Conservation (phyloP, 2,113 vertebrate species). For the Odocoileus hemionus region DNA sequence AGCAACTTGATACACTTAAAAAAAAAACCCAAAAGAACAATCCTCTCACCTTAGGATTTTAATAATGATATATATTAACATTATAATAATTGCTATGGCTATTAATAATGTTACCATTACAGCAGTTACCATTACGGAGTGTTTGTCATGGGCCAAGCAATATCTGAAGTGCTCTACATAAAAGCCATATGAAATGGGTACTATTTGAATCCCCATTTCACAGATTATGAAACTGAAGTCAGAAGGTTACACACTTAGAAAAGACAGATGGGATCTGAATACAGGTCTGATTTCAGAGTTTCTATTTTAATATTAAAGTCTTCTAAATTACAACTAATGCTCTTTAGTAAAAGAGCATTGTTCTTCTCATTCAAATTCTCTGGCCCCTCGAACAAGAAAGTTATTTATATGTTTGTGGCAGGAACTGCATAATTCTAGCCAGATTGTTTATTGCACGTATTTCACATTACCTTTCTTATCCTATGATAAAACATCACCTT, state of each 20-base stretch:
- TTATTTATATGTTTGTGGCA: background rate
- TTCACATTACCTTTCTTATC: background rate
- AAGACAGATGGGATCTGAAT: background rate
- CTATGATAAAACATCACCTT: background rate
- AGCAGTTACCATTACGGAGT: background rate
- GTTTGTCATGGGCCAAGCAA: background rate
- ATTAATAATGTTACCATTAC: background rate
- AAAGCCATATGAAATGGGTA: background rate
- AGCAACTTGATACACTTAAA: background rate
- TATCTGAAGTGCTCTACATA: background rate
- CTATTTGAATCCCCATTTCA: background rate
- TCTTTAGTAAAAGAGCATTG: background rate
- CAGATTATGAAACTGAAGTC: constrained; percentile 10
- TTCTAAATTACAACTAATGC: background rate
- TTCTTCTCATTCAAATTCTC: background rate
- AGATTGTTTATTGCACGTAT: background rate
- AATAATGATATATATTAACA: background rate
- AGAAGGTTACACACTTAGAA: background rate
- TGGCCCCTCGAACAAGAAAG: background rate
- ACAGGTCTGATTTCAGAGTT: background rate
- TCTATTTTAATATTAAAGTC: background rate
- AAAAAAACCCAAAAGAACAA: background rate
- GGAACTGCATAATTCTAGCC: background rate
- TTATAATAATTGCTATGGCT: background rate
- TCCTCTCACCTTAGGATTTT: background rate